Evolutionary conservation across 2,888 invertebrate species (phyloP).

Genomic region (Coelogynopora nodosa): DNA sequence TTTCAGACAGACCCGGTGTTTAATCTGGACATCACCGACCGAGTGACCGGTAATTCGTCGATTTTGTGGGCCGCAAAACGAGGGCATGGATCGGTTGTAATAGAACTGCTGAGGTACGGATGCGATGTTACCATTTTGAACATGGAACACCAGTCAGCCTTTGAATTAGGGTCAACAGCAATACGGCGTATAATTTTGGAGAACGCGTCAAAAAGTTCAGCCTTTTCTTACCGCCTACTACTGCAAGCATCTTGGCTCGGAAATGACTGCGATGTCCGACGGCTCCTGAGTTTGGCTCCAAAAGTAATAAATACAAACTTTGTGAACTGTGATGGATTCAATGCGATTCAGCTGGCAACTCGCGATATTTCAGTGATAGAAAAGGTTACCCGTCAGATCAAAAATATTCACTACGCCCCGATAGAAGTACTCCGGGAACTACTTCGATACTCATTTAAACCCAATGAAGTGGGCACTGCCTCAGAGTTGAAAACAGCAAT

Average conservation of each 20-base stretch:
- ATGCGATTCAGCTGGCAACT: background rate
- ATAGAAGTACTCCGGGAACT: background rate
- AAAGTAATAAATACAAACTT: background rate
- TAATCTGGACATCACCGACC: conserved; percentile 57
- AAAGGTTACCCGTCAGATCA: background rate
- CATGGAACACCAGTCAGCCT: conserved; percentile 56
- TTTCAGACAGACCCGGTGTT: conserved; percentile 48
- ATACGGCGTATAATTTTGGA: conserved; percentile 55
- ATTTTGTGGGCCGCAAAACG: conserved; percentile 60
- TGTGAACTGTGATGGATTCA: background rate
- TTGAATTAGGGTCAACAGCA: conserved; percentile 56
- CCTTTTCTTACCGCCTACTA: conserved; percentile 54
- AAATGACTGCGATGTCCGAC: conserved; percentile 53
- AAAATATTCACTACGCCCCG: background rate
- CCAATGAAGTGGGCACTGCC: background rate
- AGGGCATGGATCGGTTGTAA: conserved; percentile 55
- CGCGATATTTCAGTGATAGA: background rate
- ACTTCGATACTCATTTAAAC: background rate
- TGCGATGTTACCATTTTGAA: conserved; percentile 59
- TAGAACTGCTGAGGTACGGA: conserved; percentile 53
- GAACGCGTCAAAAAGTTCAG: conserved; percentile 53
- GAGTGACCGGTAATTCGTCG: conserved; percentile 59
- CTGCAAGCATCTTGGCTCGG: conserved; percentile 61
- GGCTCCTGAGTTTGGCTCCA: conserved; percentile 50
- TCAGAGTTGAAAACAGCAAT: background rate